Base-by-base conservation (phyloP, 2,113 vertebrate genomes). In the Cephalopterus ornatus region DNA sequence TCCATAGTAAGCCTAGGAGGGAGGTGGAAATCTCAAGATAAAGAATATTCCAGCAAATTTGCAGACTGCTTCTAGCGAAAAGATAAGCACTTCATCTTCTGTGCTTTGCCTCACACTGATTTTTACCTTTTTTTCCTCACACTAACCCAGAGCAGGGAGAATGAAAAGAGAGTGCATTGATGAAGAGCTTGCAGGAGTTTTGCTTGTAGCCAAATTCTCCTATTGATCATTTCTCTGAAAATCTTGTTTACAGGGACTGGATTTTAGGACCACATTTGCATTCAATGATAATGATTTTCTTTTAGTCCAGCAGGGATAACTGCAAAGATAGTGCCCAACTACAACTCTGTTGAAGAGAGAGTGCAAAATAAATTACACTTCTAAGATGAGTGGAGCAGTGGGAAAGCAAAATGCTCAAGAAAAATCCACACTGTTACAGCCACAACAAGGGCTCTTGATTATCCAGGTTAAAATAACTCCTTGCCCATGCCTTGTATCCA, bases 221-320 rank as follows among this genome's bases (percentile, higher is more conserved):
- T 58, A 75, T 85, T 53, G 88, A 26, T 49, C 79, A 71, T 77
- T 92, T 74, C 77, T 59, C 5, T 9, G 63, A 81, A 93, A 89
- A 41, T 59, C 56, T 88, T 81, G 37, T 68, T 95, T 88, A 74
- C 78, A 61, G 58, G 32, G 37, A 92, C 59, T 87, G 63, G 85
- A 93, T 95, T 92, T 88, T 93, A 79, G 92, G 46, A 86, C 76
- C 79, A 15, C 68, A 47, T 93, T 70, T 92, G 24, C 85, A 93
- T 93, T 94, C 66, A 63, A 46, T 74, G 91, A 49, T 92, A 96
- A 95, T 27, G 85, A 94, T 96, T 93, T 97, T 91, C 91, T 91
- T 87, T 93, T 91, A 93, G 89, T 77, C 62, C 59, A 73, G 37
- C 66, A 79, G 90, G 41, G 39, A 94, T 74, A 92, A 79, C 74